These are phyloP conservation scores for Baryphthengus martii DNA, from an alignment of 2,113 vertebrate genomes.

Conservation along the genomic window DNA sequence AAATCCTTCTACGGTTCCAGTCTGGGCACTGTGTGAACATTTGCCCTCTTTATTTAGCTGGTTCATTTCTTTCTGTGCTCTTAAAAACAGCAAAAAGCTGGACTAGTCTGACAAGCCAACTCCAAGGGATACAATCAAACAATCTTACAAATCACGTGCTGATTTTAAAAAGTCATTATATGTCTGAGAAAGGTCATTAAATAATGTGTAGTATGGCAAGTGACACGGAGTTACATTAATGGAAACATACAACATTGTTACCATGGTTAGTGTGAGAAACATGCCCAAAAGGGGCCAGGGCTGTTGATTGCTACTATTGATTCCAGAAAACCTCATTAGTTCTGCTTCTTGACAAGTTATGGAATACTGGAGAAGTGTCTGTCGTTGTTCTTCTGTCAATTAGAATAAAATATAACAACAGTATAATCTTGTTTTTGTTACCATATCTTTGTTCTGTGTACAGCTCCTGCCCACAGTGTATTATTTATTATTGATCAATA, in stretches of 20 bases:
- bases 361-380: conserved; percentile 7
- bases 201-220: background rate
- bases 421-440: background rate
- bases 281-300: background rate
- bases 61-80: background rate
- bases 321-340: conserved; percentile 33
- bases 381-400: conserved; percentile 10
- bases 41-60: background rate
- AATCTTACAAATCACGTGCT: conserved; percentile 12
- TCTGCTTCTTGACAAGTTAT: conserved; percentile 10
- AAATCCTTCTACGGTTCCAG: background rate
- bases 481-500: background rate
- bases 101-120: background rate
- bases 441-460: background rate
- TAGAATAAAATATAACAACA: background rate
- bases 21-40: background rate
- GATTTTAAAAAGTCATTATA: conserved; percentile 19
- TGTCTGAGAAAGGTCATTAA: conserved; percentile 31
- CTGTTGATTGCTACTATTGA: background rate
- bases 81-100: background rate
- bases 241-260: conserved; percentile 15
- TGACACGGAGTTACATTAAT: background rate
- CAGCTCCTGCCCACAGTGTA: background rate
- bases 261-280: conserved; percentile 19
- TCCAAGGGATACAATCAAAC: conserved; percentile 2